Evolutionary conservation across 2,113 vertebrate species (phyloP), one percentile per base, ranked within the genome.

Genomic region (Spheniscus mendiculus): DNA sequence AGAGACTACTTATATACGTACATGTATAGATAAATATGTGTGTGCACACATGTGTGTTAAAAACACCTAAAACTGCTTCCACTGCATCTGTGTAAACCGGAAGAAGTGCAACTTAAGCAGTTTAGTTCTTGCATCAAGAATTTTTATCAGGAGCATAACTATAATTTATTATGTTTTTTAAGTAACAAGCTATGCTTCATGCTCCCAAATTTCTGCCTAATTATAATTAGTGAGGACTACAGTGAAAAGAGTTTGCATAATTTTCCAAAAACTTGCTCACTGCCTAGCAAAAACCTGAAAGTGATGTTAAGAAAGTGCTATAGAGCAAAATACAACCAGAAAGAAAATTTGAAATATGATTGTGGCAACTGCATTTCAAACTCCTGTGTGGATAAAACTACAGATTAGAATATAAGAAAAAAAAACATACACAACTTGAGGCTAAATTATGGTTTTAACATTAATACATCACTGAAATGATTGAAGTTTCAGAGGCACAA

Each of bases 211-310:
- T 40, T 74, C 10, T 87, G 91, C 69, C 44, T 69, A 80, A 89
- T 89, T 89, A 45, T 62, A 91, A 80, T 87, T 82, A 89, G 22
- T 23, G 26, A 94, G n/a, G 27, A 61, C 21, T 83, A 73, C 15
- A 42, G 9, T 53, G n/a, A 67, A 58, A 80, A 58, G 32, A 32
- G 6, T 71, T 89, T 50, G 5, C 15, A 69, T 6, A 58, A 3
- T 50, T 93, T 89, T 58, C 12, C 10, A 79, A 87, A 73, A 66
- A 25, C 12, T 62, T 66, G 11, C 8, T 89, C 21, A n/a, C 42
- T 78, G 45, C 38, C 47, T 78, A 66, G 19, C 4, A 79, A 91
- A 93, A 81, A 12, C 2, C 6, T 61, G 29, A 49, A n/a, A 90
- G 2, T 0, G 0, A 27, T 81, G 5, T 38, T 79, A 58, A 74